Evolutionary conservation across 1,140 invertebrate genomes (phyloP).

Genomic region (Eurosta solidaginis): DNA sequence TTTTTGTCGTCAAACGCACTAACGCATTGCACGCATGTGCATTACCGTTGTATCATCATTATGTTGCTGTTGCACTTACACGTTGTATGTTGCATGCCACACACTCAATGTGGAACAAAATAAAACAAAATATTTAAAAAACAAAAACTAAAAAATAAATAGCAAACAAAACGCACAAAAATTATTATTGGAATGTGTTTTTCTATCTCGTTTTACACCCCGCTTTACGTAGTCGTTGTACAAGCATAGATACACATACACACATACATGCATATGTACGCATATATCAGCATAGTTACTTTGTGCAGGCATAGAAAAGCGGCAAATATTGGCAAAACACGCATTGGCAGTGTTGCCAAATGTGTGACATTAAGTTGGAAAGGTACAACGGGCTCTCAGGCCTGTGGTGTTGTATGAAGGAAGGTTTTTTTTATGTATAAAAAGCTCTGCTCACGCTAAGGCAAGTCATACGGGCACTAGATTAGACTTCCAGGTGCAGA

Average conservation of each 20-base stretch:
- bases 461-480: too few species aligned
- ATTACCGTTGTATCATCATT: neutral
- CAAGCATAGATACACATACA: neutral
- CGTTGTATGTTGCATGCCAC: neutral
- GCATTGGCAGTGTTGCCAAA: constrained; percentile 25
- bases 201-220: neutral
- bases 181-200: constrained; percentile 24
- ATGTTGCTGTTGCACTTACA: constrained; percentile 25
- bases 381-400: neutral
- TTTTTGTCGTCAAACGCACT: neutral
- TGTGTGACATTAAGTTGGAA: neutral
- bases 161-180: neutral
- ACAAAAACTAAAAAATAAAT: neutral
- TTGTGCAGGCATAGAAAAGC: neutral
- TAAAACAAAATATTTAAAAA: neutral
- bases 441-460: too few species aligned
- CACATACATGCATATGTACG: neutral
- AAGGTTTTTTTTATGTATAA: too few species aligned
- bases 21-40: constrained; percentile 24
- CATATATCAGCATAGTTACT: neutral
- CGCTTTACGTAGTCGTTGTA: neutral
- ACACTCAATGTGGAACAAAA: neutral
- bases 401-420: neutral
- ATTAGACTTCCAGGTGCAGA: too few species aligned
- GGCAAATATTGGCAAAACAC: constrained; percentile 29